phyloP scores from a whole-genome alignment of 37 sponge, comb jelly and placozoan species.

The Oscarella lobularis region DNA sequence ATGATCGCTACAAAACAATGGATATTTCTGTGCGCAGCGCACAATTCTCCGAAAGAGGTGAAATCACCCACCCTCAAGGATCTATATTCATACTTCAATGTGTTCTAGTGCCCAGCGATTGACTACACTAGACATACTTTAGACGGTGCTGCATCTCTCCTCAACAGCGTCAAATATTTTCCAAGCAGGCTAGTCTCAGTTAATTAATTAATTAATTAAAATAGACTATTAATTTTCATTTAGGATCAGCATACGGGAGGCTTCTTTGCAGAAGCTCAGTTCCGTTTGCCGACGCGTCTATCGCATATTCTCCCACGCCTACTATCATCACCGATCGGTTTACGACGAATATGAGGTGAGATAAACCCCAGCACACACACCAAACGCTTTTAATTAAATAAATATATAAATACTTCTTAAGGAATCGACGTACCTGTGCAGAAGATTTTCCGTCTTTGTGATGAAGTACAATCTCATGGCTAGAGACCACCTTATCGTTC shows the following conservation, averaged over 20 bases:
- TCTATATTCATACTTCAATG: neutral
- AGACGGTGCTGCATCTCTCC: constrained; percentile 84
- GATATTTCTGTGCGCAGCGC: constrained; percentile 97
- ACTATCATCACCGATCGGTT: constrained; percentile 72
- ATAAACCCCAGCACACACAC: no score
- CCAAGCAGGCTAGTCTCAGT: constrained; percentile 37
- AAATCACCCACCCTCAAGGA: neutral
- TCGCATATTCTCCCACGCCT: constrained; percentile 94
- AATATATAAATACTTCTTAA: no score
- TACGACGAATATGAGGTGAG: constrained; percentile 90
- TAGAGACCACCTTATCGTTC: constrained; percentile 67
- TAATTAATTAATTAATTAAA: neutral
- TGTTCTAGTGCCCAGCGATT: constrained; percentile 71
- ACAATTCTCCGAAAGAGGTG: constrained; percentile 81
- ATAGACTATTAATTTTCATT: neutral
- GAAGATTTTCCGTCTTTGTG: constrained; percentile 74
- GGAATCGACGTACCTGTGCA: constrained; percentile 69
- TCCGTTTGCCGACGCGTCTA: constrained; percentile 83
- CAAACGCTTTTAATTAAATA: no score
- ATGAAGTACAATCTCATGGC: constrained; percentile 85
- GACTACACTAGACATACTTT: constrained; percentile 98
- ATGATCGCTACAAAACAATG: constrained; percentile 94
- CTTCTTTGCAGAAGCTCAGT: constrained; percentile 60
- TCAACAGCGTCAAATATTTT: constrained; percentile 94
- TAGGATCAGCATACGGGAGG: constrained; percentile 54